phyloP scores from a whole-genome alignment of 1,140 invertebrate genomes.

The Penaeus indicus region DNA sequence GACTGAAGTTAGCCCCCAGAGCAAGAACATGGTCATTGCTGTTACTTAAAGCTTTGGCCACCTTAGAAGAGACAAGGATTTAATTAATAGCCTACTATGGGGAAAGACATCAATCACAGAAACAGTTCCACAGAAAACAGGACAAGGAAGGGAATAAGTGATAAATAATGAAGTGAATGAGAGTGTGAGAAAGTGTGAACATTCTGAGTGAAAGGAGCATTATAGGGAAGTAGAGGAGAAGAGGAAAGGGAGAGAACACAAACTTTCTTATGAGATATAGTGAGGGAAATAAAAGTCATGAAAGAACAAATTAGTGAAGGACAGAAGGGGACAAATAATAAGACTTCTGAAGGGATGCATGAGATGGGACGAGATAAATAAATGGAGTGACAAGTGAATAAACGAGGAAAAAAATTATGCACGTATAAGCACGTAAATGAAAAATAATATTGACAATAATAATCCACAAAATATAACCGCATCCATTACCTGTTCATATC shows the following conservation, averaged over 20 bases:
- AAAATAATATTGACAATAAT: not conserved
- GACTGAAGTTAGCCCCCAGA: slow-evolving; percentile 85
- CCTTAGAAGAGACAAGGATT: slow-evolving; percentile 68
- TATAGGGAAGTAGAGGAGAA: slow-evolving; percentile 38
- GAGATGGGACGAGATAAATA: too few species aligned
- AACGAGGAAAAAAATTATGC: too few species aligned
- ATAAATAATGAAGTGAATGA: slow-evolving; percentile 26
- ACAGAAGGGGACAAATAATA: too few species aligned
- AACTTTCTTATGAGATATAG: too few species aligned
- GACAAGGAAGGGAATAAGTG: not conserved
- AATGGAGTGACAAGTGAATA: too few species aligned
- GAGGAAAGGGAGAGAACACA: not conserved
- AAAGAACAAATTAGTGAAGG: too few species aligned
- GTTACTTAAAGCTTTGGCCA: slow-evolving; percentile 85
- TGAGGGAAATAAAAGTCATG: too few species aligned
- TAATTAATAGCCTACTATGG: not conserved
- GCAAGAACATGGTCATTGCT: slow-evolving; percentile 90
- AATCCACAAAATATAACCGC: not conserved
- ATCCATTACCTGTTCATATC: slow-evolving; percentile 80
- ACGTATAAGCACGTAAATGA: not conserved
- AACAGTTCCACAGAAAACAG: not conserved
- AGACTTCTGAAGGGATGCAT: too few species aligned
- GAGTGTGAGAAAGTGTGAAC: not conserved
- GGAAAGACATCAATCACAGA: not conserved
- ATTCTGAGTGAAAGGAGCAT: slow-evolving; percentile 30